Base-by-base conservation (phyloP, 1,140 invertebrate species). In the Agraylea sexmaculata region DNA sequence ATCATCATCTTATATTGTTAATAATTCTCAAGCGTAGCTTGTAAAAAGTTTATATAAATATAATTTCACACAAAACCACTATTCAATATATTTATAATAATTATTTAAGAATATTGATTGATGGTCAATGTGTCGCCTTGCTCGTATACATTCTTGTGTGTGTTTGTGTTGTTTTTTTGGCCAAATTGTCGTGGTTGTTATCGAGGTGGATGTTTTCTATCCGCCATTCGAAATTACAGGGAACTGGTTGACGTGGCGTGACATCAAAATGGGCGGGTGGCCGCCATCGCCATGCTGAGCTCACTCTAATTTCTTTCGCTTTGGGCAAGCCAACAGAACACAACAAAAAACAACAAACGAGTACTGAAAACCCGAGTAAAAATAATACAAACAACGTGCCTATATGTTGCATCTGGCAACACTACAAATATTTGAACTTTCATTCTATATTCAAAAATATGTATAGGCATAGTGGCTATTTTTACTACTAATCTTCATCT, bases 201-300 rank as follows among this genome's bases (percentile, higher is more conserved):
- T n/a, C 17, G 23, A n/a, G 7, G 23, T 7, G 7, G 37, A 38
- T 18, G 39, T 16, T 32, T 21, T 2, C 11, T 40, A 33, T 13
- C 27, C 13, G 10, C 30, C 6, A 41, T 5, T 13, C 22, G 16
- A 37, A 43, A 43, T 43, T 37, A 37, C 27, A 43, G 27, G 34
- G 41, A 21, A 6, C 12, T n/a, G 41, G 12, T 43, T 43, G 41
- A 31, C 34, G 13, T 21, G 33, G 13, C 25, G 41, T 37, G 41
- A 37, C 28, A 29, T 11, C 27, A 29, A 31, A 20, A 37, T 37
- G 15, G 36, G 15, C 23, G 23, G 23, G 7, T 27, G n/a, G 7
- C 23, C 23, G 23, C n/a, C 23, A n/a, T n/a, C n/a, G n/a, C n/a
- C n/a, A n/a, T n/a, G n/a, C n/a, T n/a, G n/a, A n/a, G n/a, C n/a